Base-by-base conservation (phyloP, 2,888 invertebrate species). In the Nipponacmea schrenckii region DNA sequence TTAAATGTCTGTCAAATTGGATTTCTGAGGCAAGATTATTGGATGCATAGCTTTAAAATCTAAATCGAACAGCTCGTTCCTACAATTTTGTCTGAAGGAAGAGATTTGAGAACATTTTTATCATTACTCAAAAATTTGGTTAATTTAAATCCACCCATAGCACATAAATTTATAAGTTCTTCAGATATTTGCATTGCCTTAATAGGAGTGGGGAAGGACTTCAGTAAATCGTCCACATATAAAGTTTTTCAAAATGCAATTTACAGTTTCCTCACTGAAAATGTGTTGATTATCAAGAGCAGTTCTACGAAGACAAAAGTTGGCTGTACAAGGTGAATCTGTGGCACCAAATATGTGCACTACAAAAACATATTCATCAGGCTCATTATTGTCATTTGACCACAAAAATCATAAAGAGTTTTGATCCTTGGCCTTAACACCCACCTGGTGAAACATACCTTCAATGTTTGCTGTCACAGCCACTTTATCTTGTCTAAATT, bases 401-500 rank as follows among this genome's bases (percentile, higher is more conserved):
- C 79, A 74, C 5, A 75, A 48, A 65, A 77, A 76, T 20, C 76
- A 5, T 24, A 79, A 24, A 31, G 56, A 71, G 44, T 79, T 70
- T n/a, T 71, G 46, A 26, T 78, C 64, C 12, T 64, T 24, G 3
- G 3, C 0, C 20, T 31, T 31, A 0, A 75, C 77, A 20, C 17
- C 62, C 67, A 70, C 56, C 45, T 67, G 45, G 48, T 50, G n/a
- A 62, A 75, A 79, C 76, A 78, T 77, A 62, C 74, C 45, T 62
- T 78, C 71, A 2, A 77, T 69, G 44, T 77, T 75, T 67, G 76
- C 74, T 27, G 65, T 69, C 15, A 79, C 20, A 0, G 77, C 77
- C 15, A 79, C 46, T 24, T 65, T 62, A 8, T 74, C 69, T 20
- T n/a, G 46, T 15, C 76, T 24, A 56, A 77, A 79, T 56, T 76